Evolutionary conservation across 2,797 vertebrate genomes (phyloP).

Genomic region (Gila robusta): DNA sequence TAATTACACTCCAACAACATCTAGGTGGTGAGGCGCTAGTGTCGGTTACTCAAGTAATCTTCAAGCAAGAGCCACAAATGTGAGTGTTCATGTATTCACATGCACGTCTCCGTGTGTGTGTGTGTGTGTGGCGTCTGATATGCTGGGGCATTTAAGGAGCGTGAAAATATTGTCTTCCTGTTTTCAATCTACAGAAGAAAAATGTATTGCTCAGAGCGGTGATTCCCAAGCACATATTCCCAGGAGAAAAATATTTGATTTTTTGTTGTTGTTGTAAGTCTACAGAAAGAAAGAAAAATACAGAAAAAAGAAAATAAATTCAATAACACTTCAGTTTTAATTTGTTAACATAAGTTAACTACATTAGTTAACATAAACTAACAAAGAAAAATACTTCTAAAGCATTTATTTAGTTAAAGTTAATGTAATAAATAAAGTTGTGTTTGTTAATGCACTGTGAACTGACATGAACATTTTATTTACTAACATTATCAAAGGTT

Average conservation of each 20-base stretch:
- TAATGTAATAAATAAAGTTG: too few relatives aligned
- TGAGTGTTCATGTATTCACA: neutral
- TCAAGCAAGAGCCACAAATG: slow-evolving; percentile 15
- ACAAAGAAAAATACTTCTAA: too few relatives aligned
- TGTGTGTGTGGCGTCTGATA: neutral
- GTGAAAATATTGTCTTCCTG: neutral
- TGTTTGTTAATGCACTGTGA: too few relatives aligned
- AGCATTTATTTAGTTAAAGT: too few relatives aligned
- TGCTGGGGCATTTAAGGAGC: neutral
- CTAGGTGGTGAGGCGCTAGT: slow-evolving; percentile 61
- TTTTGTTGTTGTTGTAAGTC: neutral
- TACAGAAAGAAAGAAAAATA: too few relatives aligned
- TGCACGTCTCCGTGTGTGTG: neutral
- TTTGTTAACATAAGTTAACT: too few relatives aligned
- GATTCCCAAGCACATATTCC: neutral
- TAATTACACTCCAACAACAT: slow-evolving; percentile 78
- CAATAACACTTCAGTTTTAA: too few relatives aligned
- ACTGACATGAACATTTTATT: too few relatives aligned
- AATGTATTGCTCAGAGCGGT: neutral
- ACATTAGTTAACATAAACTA: too few relatives aligned
- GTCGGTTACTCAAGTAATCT: slow-evolving; percentile 61
- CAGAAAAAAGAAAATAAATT: neutral
- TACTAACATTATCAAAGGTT: too few relatives aligned
- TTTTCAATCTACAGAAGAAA: neutral
- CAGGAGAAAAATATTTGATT: neutral